Evolutionary conservation across 2,113 vertebrate genomes (phyloP).

Genomic region (Poeciliopsis retropinna): DNA sequence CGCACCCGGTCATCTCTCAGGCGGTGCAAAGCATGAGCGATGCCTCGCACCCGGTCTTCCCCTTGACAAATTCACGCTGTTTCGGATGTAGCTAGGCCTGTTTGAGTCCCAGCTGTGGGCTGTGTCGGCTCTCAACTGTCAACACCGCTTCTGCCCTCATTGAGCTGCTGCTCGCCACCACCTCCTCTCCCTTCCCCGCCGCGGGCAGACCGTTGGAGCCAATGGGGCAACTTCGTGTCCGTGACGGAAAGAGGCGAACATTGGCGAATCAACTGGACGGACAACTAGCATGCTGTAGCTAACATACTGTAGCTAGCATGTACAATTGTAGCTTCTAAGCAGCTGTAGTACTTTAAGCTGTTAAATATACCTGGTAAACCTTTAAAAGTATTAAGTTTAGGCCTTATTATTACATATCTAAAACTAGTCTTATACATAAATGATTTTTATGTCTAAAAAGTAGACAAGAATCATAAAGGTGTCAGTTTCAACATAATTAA

Average conservation of each 20-base stretch:
- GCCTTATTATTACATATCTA: no score
- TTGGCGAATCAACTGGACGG: background rate
- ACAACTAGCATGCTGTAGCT: background rate
- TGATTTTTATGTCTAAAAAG: background rate
- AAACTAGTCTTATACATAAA: no score
- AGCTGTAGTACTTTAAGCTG: background rate
- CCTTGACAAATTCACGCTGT: conserved; percentile 32
- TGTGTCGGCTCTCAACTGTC: conserved; percentile 44
- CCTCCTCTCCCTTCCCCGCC: conserved; percentile 33
- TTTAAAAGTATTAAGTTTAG: no score
- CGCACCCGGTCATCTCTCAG: conserved; percentile 31
- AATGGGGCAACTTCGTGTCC: conserved; percentile 36
- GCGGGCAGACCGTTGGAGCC: conserved; percentile 15
- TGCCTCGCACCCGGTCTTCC: conserved; percentile 43
- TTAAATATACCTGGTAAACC: background rate
- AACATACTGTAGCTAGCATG: background rate
- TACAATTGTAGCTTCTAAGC: background rate
- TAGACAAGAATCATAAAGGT: background rate
- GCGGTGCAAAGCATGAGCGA: conserved; percentile 17
- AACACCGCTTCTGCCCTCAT: conserved; percentile 54
- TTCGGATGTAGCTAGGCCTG: conserved; percentile 34
- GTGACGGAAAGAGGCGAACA: conserved; percentile 39
- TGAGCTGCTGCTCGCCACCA: conserved; percentile 49
- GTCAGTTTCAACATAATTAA: background rate
- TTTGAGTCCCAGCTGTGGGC: conserved; percentile 11